Conservation (phyloP, 2,888 invertebrate species). For the Anodontia alba region DNA sequence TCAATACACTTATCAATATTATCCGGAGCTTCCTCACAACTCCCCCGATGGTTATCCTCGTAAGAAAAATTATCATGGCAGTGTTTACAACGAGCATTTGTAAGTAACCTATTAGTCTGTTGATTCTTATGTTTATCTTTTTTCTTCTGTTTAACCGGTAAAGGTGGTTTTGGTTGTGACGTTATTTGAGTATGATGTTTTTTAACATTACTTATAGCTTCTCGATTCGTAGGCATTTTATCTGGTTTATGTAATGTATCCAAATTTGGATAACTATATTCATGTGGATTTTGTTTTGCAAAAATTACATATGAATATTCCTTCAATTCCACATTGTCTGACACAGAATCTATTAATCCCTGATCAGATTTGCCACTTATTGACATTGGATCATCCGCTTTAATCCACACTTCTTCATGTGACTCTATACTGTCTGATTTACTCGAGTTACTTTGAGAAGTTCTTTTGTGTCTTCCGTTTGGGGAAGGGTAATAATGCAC, state of each 20-base stretch:
- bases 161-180: slow-evolving; percentile 85
- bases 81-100: slow-evolving; percentile 85
- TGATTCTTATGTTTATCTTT: slow-evolving; percentile 70
- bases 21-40: slow-evolving; percentile 91
- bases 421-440: slow-evolving; percentile 65
- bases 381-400: slow-evolving; percentile 74
- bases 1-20: slow-evolving; percentile 92
- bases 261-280: slow-evolving; percentile 94
- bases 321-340: slow-evolving; percentile 69
- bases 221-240: slow-evolving; percentile 70
- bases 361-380: slow-evolving; percentile 77
- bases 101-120: slow-evolving; percentile 56
- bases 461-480: slow-evolving; percentile 58
- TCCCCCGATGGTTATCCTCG: slow-evolving; percentile 94
- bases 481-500: slow-evolving; percentile 88
- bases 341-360: slow-evolving; percentile 70
- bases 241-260: slow-evolving; percentile 79
- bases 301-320: slow-evolving; percentile 80
- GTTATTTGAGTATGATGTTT: slow-evolving; percentile 67
- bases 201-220: slow-evolving; percentile 75
- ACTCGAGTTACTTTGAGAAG: slow-evolving; percentile 77
- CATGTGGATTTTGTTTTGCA: slow-evolving; percentile 87
- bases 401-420: slow-evolving; percentile 78
- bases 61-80: slow-evolving; percentile 88
- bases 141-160: slow-evolving; percentile 81